Evolutionary conservation across 1,140 invertebrate genomes (phyloP), one percentile per base, ranked within the genome.

Genomic region (Neotoxoptera formosana): DNA sequence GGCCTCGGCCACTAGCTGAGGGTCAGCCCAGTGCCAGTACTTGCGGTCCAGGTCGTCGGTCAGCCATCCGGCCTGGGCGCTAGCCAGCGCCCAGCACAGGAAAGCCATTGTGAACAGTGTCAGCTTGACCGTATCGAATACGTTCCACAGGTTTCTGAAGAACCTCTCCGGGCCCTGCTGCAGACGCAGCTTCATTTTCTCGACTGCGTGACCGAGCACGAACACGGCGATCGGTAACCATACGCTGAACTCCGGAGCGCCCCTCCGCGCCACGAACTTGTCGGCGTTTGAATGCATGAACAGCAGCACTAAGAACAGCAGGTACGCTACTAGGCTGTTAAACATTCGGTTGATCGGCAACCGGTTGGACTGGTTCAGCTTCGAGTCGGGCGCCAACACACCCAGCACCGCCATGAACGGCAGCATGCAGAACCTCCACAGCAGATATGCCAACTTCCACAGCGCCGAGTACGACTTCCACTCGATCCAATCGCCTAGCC

Each of bases 101-200:
- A 96, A 96, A 0, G 96, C 95, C 60, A 53, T 95, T 94, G 76
- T 94, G 81, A 95, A 94, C 90, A 96, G 94, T 8, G 94, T 93
- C 94, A 97, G 96, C 95, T 98, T 97, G 47, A 97, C 96, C 94
- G 97, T 97, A 0, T 97, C 96, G 95, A 97, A 97, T 6, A 97
- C 96, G 0, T 97, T 97, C 94, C 97, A 97, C 94, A 96, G 96
- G 94, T 97, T 97, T 94, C 97, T 97, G 94, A 96, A 96, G 94
- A 96, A 97, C 94, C 97, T 96, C 90, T 97, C 96, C 0, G 97
- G 97, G 92, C 97, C 95, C 91, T 97, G 96, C 7, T 98, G 95
- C 47, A 97, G 95, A 4, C 96, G 97, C 87, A 96, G 96, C 21
- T 94, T 95, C 76, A 95, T 96, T 56, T 95, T 95, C 91, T 94